A percentile compares a stretch with the other conserved stretches of the same genome.
Evolutionary conservation across 1,140 invertebrate genomes (phyloP).

Genomic region (Musca vetustissima): DNA sequence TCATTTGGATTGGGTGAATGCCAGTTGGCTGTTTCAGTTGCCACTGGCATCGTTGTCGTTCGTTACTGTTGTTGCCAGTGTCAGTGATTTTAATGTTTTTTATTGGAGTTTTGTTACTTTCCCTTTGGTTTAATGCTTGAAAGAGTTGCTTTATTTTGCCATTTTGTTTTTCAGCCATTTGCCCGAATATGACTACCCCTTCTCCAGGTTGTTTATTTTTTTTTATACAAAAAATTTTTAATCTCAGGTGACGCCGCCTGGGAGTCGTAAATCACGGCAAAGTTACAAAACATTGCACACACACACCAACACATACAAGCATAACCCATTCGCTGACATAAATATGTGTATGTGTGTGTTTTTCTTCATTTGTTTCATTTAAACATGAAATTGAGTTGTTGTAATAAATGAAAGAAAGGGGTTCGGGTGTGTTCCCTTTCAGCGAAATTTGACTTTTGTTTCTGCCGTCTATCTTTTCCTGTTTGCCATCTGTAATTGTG

Average conservation of each 20-base stretch:
- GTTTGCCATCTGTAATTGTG: background rate
- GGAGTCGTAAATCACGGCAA: slow-evolving; percentile 23
- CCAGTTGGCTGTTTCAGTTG: slow-evolving; percentile 12
- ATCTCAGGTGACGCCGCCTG: slow-evolving; percentile 26
- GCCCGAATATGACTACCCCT: too few species aligned
- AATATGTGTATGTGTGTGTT: slow-evolving; percentile 1
- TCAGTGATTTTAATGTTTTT: slow-evolving; percentile 22
- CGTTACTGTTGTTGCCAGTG: background rate
- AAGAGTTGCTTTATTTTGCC: slow-evolving; percentile 6
- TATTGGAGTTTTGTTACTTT: slow-evolving; percentile 24
- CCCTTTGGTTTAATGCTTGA: slow-evolving; percentile 20
- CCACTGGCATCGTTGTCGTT: background rate
- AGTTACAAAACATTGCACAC: too few species aligned
- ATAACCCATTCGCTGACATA: too few species aligned
- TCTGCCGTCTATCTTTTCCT: background rate
- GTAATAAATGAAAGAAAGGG: background rate
- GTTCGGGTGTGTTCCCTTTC: background rate
- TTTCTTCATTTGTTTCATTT: background rate
- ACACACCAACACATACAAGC: too few species aligned
- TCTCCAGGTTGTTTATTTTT: background rate
- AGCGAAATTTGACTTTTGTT: background rate
- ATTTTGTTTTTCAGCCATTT: background rate
- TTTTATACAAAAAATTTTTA: slow-evolving; percentile 18
- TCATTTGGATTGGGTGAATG: slow-evolving; percentile 17
- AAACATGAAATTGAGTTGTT: slow-evolving; percentile 14